phyloP scores from a whole-genome alignment of 2,113 vertebrate species.

The Oryzias curvinotus region DNA sequence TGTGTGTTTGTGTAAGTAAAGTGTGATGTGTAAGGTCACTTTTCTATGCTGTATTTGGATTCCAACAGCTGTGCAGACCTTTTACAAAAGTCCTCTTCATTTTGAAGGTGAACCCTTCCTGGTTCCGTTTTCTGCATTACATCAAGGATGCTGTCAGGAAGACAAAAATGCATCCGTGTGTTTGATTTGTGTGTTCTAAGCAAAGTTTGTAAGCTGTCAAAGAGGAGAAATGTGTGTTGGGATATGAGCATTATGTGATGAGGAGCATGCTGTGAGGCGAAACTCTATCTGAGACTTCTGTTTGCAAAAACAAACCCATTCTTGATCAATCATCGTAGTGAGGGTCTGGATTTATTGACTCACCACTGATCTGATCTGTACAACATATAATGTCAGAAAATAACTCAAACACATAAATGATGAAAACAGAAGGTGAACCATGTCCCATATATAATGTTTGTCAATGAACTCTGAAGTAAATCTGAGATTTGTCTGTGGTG shows the following conservation, averaged over 20 bases:
- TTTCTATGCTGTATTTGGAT: conserved; percentile 14
- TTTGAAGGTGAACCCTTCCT: not conserved
- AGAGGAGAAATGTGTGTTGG: conserved; percentile 77
- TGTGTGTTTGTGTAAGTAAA: conserved; percentile 25
- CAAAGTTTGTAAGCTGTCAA: conserved; percentile 70
- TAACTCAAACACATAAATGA: too few species aligned
- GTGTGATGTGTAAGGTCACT: conserved; percentile 52
- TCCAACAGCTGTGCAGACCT: conserved; percentile 10
- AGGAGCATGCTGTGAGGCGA: conserved; percentile 72
- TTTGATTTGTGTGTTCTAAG: conserved; percentile 58
- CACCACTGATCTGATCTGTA: conserved; percentile 1
- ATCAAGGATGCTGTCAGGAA: not conserved
- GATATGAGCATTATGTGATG: conserved; percentile 80
- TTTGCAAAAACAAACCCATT: conserved; percentile 30
- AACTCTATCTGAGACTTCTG: conserved; percentile 60
- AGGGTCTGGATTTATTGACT: conserved; percentile 8
- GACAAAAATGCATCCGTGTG: not conserved
- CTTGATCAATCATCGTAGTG: not conserved
- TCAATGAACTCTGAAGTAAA: too few species aligned
- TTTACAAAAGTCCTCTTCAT: not conserved
- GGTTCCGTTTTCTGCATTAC: not conserved
- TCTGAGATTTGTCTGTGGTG: too few species aligned
- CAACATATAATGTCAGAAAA: not conserved
- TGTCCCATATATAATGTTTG: too few species aligned
- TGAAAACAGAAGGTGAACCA: too few species aligned